A percentile compares a stretch with the other conserved stretches of the same genome.
Conservation (phyloP, 2,113 vertebrate species). For the Onychorhynchus coronatus region DNA sequence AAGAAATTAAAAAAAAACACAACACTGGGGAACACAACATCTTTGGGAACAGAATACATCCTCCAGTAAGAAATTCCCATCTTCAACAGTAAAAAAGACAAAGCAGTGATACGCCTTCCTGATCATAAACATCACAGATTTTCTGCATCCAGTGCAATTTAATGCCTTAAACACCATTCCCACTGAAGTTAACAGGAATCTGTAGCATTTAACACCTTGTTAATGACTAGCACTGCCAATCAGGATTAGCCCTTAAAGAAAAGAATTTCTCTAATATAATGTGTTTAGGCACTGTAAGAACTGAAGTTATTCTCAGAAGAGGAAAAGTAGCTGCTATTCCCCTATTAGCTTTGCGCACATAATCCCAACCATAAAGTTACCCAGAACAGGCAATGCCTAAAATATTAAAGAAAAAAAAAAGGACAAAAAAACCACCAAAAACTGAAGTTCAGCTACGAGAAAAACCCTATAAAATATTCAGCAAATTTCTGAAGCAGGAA, state of each 20-base stretch:
- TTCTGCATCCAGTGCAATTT: not conserved
- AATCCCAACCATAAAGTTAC: constrained; percentile 37
- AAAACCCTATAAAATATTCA: constrained; percentile 34
- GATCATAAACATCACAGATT: not conserved
- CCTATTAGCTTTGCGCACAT: not conserved
- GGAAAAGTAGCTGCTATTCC: constrained; percentile 4
- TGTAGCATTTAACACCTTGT: constrained; percentile 19
- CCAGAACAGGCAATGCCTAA: not conserved
- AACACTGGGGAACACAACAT: not conserved
- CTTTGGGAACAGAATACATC: not conserved
- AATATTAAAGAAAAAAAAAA: not conserved
- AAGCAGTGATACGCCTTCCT: not conserved
- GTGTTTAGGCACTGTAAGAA: not conserved
- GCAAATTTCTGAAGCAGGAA: constrained; percentile 38
- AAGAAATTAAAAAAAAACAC: not conserved
- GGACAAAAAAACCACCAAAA: not conserved
- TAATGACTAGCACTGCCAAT: not conserved
- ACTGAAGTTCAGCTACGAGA: constrained; percentile 26
- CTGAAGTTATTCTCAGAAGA: constrained; percentile 6
- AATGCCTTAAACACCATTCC: constrained; percentile 15
- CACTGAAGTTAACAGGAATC: not conserved
- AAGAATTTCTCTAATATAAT: not conserved
- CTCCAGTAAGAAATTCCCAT: not conserved
- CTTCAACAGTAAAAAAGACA: not conserved
- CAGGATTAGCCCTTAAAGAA: constrained; percentile 1